Conservation (phyloP, 2,797 vertebrate genomes). For the Falco biarmicus region DNA sequence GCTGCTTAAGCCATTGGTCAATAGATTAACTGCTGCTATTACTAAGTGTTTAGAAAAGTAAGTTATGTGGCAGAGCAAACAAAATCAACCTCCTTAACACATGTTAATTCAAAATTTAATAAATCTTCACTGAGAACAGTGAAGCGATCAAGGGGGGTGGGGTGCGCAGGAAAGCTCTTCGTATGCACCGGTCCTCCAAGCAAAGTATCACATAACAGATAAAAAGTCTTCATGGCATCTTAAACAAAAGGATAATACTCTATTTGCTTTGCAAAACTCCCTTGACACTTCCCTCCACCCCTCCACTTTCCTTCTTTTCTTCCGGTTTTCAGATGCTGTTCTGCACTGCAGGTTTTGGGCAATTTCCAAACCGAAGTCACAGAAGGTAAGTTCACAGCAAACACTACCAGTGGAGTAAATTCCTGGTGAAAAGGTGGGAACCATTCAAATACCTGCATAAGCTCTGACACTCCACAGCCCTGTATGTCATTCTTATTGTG, state of each 20-base stretch:
- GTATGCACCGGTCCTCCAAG: not conserved
- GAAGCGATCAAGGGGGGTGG: constrained; percentile 54
- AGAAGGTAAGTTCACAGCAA: not conserved
- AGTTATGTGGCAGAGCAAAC: constrained; percentile 85
- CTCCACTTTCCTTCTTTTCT: constrained; percentile 49
- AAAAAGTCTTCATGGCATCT: constrained; percentile 50
- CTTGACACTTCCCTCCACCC: constrained; percentile 36
- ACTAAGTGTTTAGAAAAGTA: constrained; percentile 83
- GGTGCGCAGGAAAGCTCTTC: constrained; percentile 9
- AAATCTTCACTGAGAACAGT: constrained; percentile 73
- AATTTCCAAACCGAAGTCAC: constrained; percentile 38
- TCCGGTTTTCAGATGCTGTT: constrained; percentile 11
- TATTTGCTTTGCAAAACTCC: constrained; percentile 68
- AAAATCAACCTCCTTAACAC: constrained; percentile 83
- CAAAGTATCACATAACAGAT: constrained; percentile 58
- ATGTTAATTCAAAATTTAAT: constrained; percentile 86
- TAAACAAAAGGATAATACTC: constrained; percentile 60
- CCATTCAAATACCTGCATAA: not conserved
- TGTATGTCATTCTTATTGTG: not conserved
- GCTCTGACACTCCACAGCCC: not conserved
- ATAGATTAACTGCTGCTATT: constrained; percentile 84
- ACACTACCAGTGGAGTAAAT: constrained; percentile 14
- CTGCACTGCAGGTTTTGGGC: not conserved
- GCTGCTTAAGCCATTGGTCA: constrained; percentile 84
- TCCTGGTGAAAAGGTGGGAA: constrained; percentile 7